Evolutionary conservation across 2,113 vertebrate species (phyloP), one percentile per base, ranked within the genome.

Genomic region (Diglossa brunneiventris): DNA sequence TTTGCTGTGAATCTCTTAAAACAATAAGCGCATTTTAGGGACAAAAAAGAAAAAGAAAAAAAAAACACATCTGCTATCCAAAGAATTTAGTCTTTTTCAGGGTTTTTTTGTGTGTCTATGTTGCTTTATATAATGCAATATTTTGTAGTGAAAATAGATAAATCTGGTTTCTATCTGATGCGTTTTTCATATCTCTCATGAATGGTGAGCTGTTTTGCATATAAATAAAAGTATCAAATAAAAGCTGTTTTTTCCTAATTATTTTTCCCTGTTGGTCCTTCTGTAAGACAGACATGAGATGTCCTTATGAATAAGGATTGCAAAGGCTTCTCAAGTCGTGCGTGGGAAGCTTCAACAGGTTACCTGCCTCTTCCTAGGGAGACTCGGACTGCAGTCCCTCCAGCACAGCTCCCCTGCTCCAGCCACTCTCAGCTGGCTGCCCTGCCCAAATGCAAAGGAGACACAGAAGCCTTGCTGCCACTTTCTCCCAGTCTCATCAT

Each of bases 41-140:
- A 97, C 15, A 62, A 97, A 97, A 55, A 96, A 98, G 70, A 87
- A 88, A 62, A 93, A 94, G 18, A 96, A 96, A 94, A 39, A 39
- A 95, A 94, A 95, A 95, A 97, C 98, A 98, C 98, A 99, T 99
- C 98, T 98, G 98, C 98, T 98, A 99, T 99, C 99, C 99, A 99
- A 99, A 99, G 99, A 99, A 98, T 98, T 98, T 98, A 98, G 99
- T 99, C 98, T 98, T 98, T 98, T 99, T 98, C 98, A 99, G 99
- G 99, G 98, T 99, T 98, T 98, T 98, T 98, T 96, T 97, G 98
- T 98, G 98, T 98, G 98, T 99, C 98, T 99, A 98, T 98, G 98
- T 99, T 99, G 98, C 98, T 99, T 99, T 99, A 98, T 99, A 98
- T 98, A 98, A 99, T 98, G 99, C 98, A 98, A 98, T 99, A 98